These are phyloP conservation scores for Callocephalon fimbriatum DNA, from an alignment of 2,113 vertebrate species.

Conservation along the genomic window DNA sequence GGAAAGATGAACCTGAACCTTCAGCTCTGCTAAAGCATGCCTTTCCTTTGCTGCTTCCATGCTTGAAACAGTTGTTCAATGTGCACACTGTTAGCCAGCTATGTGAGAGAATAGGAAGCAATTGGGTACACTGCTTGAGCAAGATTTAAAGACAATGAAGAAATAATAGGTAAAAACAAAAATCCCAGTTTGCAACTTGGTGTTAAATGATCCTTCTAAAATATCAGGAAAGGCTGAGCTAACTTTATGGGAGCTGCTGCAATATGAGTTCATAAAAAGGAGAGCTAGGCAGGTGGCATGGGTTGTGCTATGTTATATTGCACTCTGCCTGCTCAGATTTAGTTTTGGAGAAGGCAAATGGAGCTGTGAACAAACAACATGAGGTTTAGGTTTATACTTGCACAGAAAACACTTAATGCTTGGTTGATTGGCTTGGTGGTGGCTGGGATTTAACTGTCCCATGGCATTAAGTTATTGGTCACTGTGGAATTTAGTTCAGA, in stretches of 20 bases:
- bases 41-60: constrained; percentile 64
- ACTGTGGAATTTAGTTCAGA: background rate
- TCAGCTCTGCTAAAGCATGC: constrained; percentile 71
- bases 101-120: constrained; percentile 25
- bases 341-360: background rate
- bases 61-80: constrained; percentile 9
- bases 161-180: background rate
- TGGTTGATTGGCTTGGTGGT: background rate
- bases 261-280: background rate
- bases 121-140: constrained; percentile 35
- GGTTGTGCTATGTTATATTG: background rate
- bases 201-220: background rate
- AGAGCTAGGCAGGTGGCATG: background rate
- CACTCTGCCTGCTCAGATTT: background rate
- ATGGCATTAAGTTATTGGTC: background rate
- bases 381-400: background rate
- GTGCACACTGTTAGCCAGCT: constrained; percentile 1
- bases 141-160: constrained; percentile 40
- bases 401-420: rapidly evolving
- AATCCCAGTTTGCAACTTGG: background rate
- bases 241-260: background rate
- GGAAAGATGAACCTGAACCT: constrained; percentile 49
- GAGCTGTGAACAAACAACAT: background rate
- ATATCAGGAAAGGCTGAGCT: background rate
- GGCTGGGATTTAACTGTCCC: background rate